Evolutionary conservation across 2,888 invertebrate species (phyloP), one percentile per base, ranked within the genome.

Genomic region (Xanthia icteritia): DNA sequence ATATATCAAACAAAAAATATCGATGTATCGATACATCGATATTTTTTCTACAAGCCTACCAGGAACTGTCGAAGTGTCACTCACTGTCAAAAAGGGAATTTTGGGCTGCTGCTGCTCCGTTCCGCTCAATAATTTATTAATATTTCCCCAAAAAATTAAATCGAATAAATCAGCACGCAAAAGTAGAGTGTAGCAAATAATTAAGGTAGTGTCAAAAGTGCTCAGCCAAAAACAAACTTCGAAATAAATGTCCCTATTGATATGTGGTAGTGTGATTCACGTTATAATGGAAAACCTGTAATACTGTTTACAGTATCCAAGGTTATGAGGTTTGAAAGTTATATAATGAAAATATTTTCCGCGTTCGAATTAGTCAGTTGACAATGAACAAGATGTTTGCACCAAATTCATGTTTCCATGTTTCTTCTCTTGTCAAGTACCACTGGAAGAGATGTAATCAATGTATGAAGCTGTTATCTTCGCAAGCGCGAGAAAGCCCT

Each of bases 391-490:
- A 90, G 89, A 95, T 95, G 95, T 90, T 93, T 77, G 86, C 89
- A 75, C 91, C 92, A 42, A 93, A 88, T 81, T 92, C 92, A 77
- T 88, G 88, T 89, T 90, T 91, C 75, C 90, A 92, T 84, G 79
- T 94, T 74, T 90, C 92, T 72, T 91, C 91, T 48, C 79, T 94
- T 67, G 82, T 92, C 23, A 94, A 93, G 84, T 90, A 91, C 82
- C 92, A 93, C 76, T 92, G 93, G 92, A 93, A 91, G 81, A 88
- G 88, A 79, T 94, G 93, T 88, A 91, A 93, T 82, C 92, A 93
- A 82, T 95, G 93, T 88, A 89, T 93, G 84, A 95, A 92, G 79
- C 90, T 92, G 70, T 83, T 95, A 77, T 94, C 95, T 27, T 94
- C 95, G 23, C 93, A 93, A 90, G 87, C 89, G 23, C 92, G 90